Base-by-base conservation (phyloP, 2,797 vertebrate genomes). In the Pseudochirops cupreus region DNA sequence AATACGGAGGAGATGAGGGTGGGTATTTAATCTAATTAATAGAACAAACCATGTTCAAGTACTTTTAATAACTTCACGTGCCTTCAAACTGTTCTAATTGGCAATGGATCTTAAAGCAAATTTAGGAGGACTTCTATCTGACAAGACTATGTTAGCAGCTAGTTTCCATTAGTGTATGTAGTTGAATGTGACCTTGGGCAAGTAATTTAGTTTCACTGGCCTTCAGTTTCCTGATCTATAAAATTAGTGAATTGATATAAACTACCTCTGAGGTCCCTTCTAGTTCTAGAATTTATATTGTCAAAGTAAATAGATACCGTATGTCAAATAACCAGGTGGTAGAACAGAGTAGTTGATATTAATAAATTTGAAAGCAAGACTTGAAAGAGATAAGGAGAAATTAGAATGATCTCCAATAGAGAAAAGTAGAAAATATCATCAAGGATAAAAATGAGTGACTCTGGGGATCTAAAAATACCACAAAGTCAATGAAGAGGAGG, bases 401-500 rank as follows among this genome's bases (percentile, higher is more conserved):
- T 89, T 56, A 52, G 52, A 54, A 94, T 94, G 56, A 50, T 31
- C 58, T 93, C 29, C 56, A 56, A 93, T 94, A 52, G 82, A 96
- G 95, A 29, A 67, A 58, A 13, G 39, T 74, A 82, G 53, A 93
- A 55, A 10, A 57, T 90, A 31, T 82, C 54, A 87, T 91, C 55
- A 94, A 96, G 56, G 91, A 91, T 91, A 94, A 28, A 33, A 96
- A 91, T 0, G 21, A 57, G 39, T 93, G 89, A 46, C 46, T 46
- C 93, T 92, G 93, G 16, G 21, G n/a, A 56, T 26, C n/a, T 95
- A 96, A 82, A 94, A 90, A 87, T 92, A 28, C 0, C 3, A 52
- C 56, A 95, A 95, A 91, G 58, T 58, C 92, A 92, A 92, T 90
- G 50, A 46, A 94, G 95, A 94, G n/a, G n/a, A 82, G 18, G 67